Base-by-base conservation (phyloP, 2,113 vertebrate species). In the Eulemur macaco region DNA sequence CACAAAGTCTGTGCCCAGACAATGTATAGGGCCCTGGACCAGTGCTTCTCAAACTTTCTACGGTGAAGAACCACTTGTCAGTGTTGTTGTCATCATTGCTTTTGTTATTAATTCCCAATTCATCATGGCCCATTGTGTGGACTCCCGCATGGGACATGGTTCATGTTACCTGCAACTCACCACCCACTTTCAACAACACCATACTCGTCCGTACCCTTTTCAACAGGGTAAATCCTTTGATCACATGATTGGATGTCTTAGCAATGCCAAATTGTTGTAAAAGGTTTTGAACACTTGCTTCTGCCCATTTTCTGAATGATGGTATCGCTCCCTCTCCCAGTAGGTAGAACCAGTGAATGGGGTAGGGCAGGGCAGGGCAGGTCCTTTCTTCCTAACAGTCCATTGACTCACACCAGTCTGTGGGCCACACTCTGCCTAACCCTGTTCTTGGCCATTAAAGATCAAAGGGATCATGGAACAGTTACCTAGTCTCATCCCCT, bases 321-420 rank as follows among this genome's bases (percentile, higher is more conserved):
- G 27, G 21, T 8, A 31, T 12, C 6, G 1, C 4, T 47, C 8
- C 9, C 86, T 37, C 25, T 60, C 54, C 58, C 12, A 54, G 17
- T 12, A 82, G 8, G 29, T 5, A 71, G 15, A 89, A 1, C 37
- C 73, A 73, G 17, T 21, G 52, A 68, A 39, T n/a, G 4, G 34
- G 11, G 1, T 6, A 52, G 0, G 13, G 2, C 20, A 56, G 54
- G 20, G 11, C 7, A 64, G 7, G 29, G 15, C 17, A 21, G 12
- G 42, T 18, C 8, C 12, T 86, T 29, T 76, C 58, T 71, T 94
- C 47, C 45, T 58, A 9, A 31, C 3, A 81, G 80, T 68, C 31
- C 34, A 39, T 1, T 1, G 10, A 8, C 37, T 39, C 93, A 25
- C 71, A 21, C 39, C 69, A 31, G 21, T n/a, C 60, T 60, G 8